A percentile compares a stretch with the other conserved stretches of the same genome.
phyloP scores from a whole-genome alignment of 2,113 vertebrate genomes.

The Stigmatopora nigra region DNA sequence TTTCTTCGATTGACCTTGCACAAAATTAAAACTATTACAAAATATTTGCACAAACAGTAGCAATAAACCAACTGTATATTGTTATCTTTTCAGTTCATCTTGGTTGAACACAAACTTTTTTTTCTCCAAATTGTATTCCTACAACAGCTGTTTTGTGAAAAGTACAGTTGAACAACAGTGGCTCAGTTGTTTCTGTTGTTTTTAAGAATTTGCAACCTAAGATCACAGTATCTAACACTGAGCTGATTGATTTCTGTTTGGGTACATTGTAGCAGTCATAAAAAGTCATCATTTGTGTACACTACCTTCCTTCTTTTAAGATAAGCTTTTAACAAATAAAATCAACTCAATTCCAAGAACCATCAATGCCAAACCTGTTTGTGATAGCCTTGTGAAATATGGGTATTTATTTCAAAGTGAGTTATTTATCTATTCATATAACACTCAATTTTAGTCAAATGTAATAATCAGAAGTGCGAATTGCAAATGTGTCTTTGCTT shows the following conservation, averaged over 20 bases:
- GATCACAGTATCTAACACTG: not conserved
- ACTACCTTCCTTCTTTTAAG: not conserved
- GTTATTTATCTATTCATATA: not conserved
- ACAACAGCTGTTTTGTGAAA: not conserved
- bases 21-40: not conserved
- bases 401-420: not conserved
- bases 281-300: not conserved
- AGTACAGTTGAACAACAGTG: not conserved
- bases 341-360: not conserved
- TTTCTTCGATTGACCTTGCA: not conserved
- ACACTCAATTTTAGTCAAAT: not conserved
- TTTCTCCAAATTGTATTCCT: not conserved
- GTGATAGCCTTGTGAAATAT: not conserved
- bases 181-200: not conserved
- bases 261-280: not conserved
- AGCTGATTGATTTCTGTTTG: not conserved
- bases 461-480: not conserved
- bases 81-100: not conserved
- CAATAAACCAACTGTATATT: too few relatives aligned
- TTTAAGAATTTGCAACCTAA: not conserved
- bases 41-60: too few relatives aligned
- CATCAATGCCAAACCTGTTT: not conserved
- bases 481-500: not conserved
- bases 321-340: not conserved
- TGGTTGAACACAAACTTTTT: not conserved